Conservation (phyloP, 2,888 invertebrate genomes). For the Chironomus riparius region DNA sequence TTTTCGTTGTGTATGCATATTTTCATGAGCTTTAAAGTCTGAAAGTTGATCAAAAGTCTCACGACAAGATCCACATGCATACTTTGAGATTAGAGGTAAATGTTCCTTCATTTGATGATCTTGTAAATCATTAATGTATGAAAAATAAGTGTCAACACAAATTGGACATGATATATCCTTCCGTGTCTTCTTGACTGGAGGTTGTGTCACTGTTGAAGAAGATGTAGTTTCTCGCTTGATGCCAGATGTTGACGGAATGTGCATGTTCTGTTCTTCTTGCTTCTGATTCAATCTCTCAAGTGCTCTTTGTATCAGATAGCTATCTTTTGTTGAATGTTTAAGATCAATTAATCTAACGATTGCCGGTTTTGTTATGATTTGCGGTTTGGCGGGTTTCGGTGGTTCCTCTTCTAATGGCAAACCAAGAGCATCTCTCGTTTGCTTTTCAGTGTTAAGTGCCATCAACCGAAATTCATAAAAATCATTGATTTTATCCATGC, state of each 20-base stretch:
- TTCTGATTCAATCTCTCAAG: not conserved
- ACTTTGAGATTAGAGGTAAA: conserved; percentile 36
- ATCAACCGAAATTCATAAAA: conserved; percentile 52
- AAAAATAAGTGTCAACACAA: conserved; percentile 4
- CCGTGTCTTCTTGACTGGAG: conserved; percentile 32
- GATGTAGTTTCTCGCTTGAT: not conserved
- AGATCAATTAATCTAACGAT: not conserved
- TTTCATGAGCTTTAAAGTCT: conserved; percentile 43
- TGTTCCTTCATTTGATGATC: conserved; percentile 34
- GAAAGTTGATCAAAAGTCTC: conserved; percentile 40
- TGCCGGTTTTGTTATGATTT: not conserved
- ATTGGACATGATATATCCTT: conserved; percentile 8
- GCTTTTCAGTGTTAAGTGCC: conserved; percentile 47
- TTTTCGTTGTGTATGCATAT: conserved; percentile 39
- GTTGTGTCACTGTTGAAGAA: not conserved
- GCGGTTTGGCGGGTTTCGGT: not conserved
- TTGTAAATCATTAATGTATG: not conserved
- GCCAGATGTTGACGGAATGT: not conserved
- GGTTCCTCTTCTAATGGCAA: conserved; percentile 33
- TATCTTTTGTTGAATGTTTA: not conserved
- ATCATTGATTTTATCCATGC: conserved; percentile 53
- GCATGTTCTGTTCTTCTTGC: not conserved
- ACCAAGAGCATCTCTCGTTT: conserved; percentile 44
- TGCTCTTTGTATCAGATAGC: not conserved
- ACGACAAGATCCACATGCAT: conserved; percentile 46